Conservation (phyloP, 2,797 vertebrate species). For the Enteromius fasciolatus region DNA sequence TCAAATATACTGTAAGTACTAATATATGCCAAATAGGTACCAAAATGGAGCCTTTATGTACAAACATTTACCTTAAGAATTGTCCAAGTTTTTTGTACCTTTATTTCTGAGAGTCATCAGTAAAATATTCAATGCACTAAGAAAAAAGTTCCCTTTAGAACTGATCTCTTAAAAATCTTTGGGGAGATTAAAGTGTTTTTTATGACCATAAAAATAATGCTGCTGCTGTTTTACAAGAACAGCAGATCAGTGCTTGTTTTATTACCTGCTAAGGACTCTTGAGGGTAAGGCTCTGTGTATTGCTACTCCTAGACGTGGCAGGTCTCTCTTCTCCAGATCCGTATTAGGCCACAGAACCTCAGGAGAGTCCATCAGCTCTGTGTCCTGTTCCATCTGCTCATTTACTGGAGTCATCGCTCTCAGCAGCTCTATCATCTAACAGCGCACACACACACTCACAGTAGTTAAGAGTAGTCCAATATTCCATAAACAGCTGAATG, state of each 20-base stretch:
- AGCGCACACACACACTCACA: conserved; percentile 1
- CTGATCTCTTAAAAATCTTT: background rate
- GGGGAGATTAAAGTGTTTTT: background rate
- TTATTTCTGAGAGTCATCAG: too few relatives aligned
- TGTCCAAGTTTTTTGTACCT: too few relatives aligned
- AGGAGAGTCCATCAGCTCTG: background rate
- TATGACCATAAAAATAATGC: background rate
- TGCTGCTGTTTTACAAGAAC: conserved; percentile 1
- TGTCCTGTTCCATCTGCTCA: background rate
- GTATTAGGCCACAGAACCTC: conserved; percentile 1
- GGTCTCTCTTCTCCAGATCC: conserved; percentile 47
- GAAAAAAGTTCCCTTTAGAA: background rate
- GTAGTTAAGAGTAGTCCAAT: background rate
- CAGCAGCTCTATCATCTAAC: conserved; percentile 38
- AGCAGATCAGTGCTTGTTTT: background rate
- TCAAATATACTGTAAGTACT: too few relatives aligned
- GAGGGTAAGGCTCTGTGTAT: conserved; percentile 37
- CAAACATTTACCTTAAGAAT: too few relatives aligned
- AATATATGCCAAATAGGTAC: too few relatives aligned
- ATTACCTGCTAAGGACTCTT: conserved; percentile 45
- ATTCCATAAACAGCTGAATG: background rate
- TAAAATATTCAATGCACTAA: background rate
- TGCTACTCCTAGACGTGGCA: conserved; percentile 49
- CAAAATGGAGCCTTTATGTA: too few relatives aligned
- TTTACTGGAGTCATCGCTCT: background rate